Conservation (phyloP, 2,797 vertebrate genomes). For the Arctocebus calabarensis region DNA sequence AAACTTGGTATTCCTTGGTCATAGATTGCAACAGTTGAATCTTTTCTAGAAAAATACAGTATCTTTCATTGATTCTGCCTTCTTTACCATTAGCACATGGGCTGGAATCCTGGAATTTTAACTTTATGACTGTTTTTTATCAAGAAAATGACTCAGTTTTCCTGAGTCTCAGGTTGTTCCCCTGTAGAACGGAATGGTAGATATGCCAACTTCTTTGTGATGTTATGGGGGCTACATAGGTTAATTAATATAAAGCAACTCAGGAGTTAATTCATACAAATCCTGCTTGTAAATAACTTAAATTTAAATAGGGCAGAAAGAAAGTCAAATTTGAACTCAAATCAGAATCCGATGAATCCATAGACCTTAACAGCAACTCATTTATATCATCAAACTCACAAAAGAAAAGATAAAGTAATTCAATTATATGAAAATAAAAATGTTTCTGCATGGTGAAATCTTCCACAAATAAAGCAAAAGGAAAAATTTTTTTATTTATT, state of each 20-base stretch:
- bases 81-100: too few species aligned
- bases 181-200: background rate
- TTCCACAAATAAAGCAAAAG: background rate
- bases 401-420: background rate
- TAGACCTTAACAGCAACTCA: background rate
- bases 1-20: background rate
- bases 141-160: background rate
- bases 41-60: background rate
- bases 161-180: background rate
- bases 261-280: background rate
- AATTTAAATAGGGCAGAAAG: slow-evolving; percentile 28
- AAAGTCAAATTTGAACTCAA: background rate
- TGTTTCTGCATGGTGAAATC: background rate
- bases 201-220: background rate
- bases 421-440: background rate
- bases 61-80: background rate
- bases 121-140: background rate
- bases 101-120: background rate
- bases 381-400: slow-evolving; percentile 8
- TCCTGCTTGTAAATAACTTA: background rate
- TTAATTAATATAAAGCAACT: background rate
- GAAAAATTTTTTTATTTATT: background rate
- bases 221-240: background rate
- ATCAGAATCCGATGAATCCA: background rate
- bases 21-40: background rate